A percentile compares a stretch with the other conserved stretches of the same genome.
These are phyloP conservation scores for Myiotriccus ornatus DNA, from an alignment of 2,797 vertebrate genomes.

Conservation along the genomic window DNA sequence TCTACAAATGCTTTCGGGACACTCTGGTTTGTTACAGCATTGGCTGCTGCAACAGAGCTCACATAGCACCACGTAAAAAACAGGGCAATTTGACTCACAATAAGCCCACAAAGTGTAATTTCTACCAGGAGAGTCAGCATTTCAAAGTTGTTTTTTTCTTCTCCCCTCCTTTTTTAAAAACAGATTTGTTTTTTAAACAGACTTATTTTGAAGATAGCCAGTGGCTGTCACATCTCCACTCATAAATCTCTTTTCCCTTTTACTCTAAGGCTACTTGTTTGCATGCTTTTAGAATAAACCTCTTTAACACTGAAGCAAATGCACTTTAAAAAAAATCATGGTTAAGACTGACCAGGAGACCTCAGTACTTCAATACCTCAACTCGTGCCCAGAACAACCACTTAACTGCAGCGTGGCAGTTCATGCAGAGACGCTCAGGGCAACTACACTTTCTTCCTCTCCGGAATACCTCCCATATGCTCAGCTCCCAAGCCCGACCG, in stretches of 20 bases:
- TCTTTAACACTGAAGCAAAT: neutral
- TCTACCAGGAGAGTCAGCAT: neutral
- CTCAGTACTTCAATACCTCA: neutral
- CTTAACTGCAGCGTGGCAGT: fast-evolving
- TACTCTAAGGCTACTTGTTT: neutral
- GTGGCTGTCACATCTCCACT: neutral
- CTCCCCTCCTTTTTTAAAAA: neutral
- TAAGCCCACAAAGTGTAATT: neutral
- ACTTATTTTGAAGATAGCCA: neutral
- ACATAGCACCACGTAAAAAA: neutral
- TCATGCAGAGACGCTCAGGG: fast-evolving
- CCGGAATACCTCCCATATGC: fast-evolving
- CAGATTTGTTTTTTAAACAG: neutral
- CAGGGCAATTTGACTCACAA: neutral
- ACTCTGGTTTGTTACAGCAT: neutral
- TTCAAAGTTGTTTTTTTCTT: neutral
- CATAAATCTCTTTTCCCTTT: neutral
- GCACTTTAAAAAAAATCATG: neutral
- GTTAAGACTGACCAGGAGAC: neutral
- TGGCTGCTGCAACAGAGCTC: neutral
- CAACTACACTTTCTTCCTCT: fast-evolving
- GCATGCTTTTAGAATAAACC: neutral
- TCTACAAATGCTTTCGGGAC: neutral
- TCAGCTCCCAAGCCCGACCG: fast-evolving
- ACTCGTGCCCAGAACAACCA: neutral